Base-by-base conservation (phyloP, 1,140 invertebrate species). In the Samia ricini region DNA sequence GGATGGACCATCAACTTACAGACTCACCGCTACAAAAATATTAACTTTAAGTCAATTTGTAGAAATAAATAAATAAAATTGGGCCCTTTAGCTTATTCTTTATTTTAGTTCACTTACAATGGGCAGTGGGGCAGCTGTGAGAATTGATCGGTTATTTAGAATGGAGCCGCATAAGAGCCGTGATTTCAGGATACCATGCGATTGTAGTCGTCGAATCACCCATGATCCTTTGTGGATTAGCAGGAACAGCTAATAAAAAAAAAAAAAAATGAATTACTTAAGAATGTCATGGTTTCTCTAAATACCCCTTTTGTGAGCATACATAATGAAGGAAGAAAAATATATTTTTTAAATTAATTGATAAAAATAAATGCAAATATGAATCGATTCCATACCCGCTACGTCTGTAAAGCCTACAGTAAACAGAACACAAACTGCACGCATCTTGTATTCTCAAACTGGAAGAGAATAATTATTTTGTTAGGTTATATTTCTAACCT, bases 91-190 rank as follows among this genome's bases (percentile, higher is more conserved):
- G n/a, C n/a, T n/a, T n/a, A n/a, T n/a, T n/a, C n/a, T 52, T 20
- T 2, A 21, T 23, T 21, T 23, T 19, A 12, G 6, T 33, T 56
- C 55, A 80, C 79, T 74, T 72, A 81, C 81, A 50, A 26, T 24
- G 75, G 68, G 29, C 81, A 83, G 26, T 81, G 77, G n/a, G n/a
- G 76, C 82, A 26, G 76, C 77, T 12, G 82, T 75, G 7, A 86
- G 64, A 15, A 86, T 60, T 23, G 77, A 51, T 60, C 72, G 71
- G 4, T 59, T 72, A 8, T 69, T 86, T 2, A 86, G 56, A 49
- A 84, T 80, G 12, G 74, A 59, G 15, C 74, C 74, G n/a, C 69
- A 81, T 49, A 10, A 76, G 51, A 0, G 64, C 62, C 4, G 63
- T 65, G 7, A 63, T 61, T 15, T 63, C 69, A 1, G 78, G 78